Evolutionary conservation across 23 tunicate species (phyloP).

Genomic region (Ciona savignyi): DNA sequence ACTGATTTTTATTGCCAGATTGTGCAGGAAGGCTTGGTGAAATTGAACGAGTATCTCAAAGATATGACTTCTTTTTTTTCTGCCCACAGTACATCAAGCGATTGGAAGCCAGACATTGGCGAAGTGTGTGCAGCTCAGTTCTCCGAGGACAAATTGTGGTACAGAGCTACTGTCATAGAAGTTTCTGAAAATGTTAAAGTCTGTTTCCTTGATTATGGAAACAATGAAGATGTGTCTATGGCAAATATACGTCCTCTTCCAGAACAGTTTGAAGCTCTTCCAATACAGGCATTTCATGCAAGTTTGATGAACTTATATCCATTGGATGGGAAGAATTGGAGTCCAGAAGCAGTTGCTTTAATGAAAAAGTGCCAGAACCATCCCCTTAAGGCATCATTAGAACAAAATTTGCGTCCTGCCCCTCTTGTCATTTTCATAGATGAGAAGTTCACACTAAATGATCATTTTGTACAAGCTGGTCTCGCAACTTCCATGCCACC

Average conservation of each 20-base stretch:
- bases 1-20: slow-evolving; percentile 16
- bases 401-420: not conserved
- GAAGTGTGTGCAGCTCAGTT: slow-evolving; percentile 30
- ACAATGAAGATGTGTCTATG: slow-evolving; percentile 3
- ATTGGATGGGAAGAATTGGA: slow-evolving; percentile 9
- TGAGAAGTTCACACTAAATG: not conserved
- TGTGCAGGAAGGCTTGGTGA: slow-evolving; percentile 16
- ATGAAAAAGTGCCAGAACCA: slow-evolving; percentile 10
- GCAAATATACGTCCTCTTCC: slow-evolving; percentile 13
- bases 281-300: slow-evolving; percentile 20
- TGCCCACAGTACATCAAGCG: not conserved
- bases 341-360: not conserved
- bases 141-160: slow-evolving; percentile 24
- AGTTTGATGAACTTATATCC: slow-evolving; percentile 11
- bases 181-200: slow-evolving; percentile 2
- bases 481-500: not conserved
- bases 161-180: slow-evolving; percentile 18
- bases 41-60: slow-evolving; percentile 2
- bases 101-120: slow-evolving; percentile 4
- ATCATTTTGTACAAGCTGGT: not conserved
- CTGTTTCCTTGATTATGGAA: slow-evolving; percentile 30
- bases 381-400: not conserved
- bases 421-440: not conserved
- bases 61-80: slow-evolving; percentile 7
- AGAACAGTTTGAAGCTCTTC: slow-evolving; percentile 1